Base-by-base conservation (phyloP, 2,797 vertebrate genomes). In the Poeciliopsis presidionis region DNA sequence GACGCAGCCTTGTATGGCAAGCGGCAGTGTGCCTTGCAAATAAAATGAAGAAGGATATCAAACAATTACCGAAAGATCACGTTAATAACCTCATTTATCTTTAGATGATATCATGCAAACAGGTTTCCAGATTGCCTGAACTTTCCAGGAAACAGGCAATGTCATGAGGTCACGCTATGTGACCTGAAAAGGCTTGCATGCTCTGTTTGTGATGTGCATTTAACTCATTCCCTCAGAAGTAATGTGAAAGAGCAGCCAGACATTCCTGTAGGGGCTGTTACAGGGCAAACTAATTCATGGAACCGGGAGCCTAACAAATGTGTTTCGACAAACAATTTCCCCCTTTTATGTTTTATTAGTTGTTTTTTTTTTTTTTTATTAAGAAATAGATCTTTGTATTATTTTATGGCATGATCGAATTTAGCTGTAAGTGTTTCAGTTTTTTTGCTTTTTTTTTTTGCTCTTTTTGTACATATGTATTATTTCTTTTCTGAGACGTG, bases 161-260 rank as follows among this genome's bases (percentile, higher is more conserved):
- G 69, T n/a, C 76, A 84, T 77, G 14, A 75, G 87, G 74, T 87
- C 72, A 78, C n/a, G 74, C 86, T 82, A 70, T 45, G 75, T 61
- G 59, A 90, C 72, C 75, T 78, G 53, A 85, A 61, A 25, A 72
- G 75, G 84, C 59, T 80, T 84, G 77, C 73, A 78, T 89, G 87
- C 77, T 78, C 43, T 86, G 84, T 91, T 90, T 88, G 84, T 80
- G 82, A 83, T 86, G 81, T 83, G 83, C 81, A 77, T 91, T 85
- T 89, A 82, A 88, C 84, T 84, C 76, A 87, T 79, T 80, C 85
- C 84, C 77, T 91, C 81, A 90, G 84, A 91, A 81, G 71, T 91
- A 89, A 93, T 92, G 72, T 87, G 84, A 91, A 92, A 93, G 82
- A 91, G 82, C 55, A 74, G 87, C 88, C 88, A 91, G 90, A 91